Conservation (phyloP, 2,797 vertebrate species). For the Spatula clypeata region DNA sequence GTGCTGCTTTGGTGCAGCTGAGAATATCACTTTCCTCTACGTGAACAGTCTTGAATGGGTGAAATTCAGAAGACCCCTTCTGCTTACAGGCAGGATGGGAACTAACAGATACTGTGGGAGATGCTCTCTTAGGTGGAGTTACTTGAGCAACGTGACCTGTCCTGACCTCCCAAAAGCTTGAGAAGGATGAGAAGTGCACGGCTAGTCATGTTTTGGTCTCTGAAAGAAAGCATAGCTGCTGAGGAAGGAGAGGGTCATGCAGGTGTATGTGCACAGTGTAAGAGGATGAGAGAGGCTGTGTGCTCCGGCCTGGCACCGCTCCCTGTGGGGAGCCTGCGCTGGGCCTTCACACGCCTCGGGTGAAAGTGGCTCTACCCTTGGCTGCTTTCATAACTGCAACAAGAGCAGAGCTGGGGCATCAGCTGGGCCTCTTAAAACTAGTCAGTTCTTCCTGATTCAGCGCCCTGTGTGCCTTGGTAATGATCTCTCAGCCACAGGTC, state of each 20-base stretch:
- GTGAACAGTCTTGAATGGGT: neutral
- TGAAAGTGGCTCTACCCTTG: neutral
- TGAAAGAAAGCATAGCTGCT: neutral
- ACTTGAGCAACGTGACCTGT: neutral
- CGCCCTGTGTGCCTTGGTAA: neutral
- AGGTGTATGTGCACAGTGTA: neutral
- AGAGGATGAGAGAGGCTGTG: neutral
- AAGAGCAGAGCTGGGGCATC: neutral
- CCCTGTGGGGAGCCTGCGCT: neutral
- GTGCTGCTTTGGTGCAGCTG: neutral
- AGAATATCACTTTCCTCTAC: neutral
- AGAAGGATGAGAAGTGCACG: neutral
- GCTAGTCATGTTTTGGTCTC: neutral
- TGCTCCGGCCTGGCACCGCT: neutral
- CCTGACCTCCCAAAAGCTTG: neutral
- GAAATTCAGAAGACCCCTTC: neutral
- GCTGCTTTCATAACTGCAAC: neutral
- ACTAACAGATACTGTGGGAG: rapidly evolving
- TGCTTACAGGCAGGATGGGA: neutral
- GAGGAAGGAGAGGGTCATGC: neutral
- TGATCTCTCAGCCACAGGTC: neutral
- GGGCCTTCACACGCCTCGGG: rapidly evolving
- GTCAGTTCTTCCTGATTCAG: neutral
- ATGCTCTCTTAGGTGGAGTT: neutral
- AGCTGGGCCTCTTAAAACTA: neutral